Percentiles rank a stretch among this genome's conserved stretches.
phyloP scores from a whole-genome alignment of 2,113 vertebrate genomes.

The Motacilla alba region DNA sequence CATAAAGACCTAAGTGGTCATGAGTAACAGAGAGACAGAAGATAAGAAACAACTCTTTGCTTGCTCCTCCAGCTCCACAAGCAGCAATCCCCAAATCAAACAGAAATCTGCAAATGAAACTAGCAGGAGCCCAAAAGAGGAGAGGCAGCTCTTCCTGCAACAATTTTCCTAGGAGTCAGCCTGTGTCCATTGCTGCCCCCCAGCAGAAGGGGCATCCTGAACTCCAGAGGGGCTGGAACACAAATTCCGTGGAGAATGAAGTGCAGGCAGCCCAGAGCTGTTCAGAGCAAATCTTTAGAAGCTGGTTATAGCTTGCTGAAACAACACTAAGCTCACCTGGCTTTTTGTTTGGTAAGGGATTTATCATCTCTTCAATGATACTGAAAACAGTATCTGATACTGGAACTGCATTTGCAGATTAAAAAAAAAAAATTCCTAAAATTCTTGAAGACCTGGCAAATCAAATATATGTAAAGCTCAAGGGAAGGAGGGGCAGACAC shows the following conservation, averaged over 20 bases:
- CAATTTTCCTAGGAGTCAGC: neutral
- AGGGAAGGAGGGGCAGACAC: neutral
- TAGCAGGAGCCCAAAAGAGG: neutral
- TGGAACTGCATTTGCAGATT: too few relatives aligned
- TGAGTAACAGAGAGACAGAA: neutral
- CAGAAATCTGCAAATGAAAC: neutral
- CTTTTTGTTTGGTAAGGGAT: neutral
- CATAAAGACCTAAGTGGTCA: neutral
- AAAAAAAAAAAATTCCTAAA: neutral
- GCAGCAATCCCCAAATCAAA: neutral
- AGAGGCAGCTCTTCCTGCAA: neutral
- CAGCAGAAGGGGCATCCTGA: neutral
- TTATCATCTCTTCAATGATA: neutral
- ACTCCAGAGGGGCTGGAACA: neutral
- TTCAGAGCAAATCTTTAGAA: neutral
- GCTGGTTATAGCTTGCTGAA: neutral
- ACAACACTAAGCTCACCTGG: neutral
- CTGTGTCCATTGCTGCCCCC: neutral
- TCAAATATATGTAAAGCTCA: neutral
- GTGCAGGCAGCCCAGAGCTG: fast-evolving
- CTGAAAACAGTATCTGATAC: too few relatives aligned
- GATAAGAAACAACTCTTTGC: neutral
- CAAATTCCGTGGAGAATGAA: fast-evolving
- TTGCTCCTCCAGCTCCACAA: neutral
- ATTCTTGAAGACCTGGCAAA: neutral